Evolutionary conservation across 2,797 vertebrate species (phyloP), one percentile per base, ranked within the genome.

Genomic region (Toxotes lorentzi): DNA sequence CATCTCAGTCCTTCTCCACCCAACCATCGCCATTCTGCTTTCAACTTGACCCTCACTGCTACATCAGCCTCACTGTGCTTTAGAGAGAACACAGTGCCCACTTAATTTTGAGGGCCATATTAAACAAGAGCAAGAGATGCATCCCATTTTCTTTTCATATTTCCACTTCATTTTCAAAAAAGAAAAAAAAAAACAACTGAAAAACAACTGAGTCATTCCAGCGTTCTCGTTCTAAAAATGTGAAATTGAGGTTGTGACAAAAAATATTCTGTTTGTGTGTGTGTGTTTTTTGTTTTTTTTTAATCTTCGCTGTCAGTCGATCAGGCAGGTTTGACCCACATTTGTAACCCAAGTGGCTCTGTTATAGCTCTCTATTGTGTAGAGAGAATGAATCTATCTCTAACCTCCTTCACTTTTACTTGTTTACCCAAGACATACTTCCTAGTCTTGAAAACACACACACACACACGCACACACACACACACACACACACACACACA

Each of bases 111-210:
- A 48, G 53, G 63, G 19, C 69, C 70, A 32, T 10, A 78, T 51
- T 72, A 19, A 70, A 67, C 35, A 35, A 27, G n/a, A 21, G n/a
- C 34, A 35, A 59, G 16, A 61, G 64, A 62, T 9, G 6, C 4
- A 48, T 30, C 68, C 76, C 61, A 17, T 70, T 76, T 79, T 50
- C 56, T 72, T 71, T 80, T 65, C 21, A 79, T 81, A n/a, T 35
- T 70, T 78, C 64, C 60, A 54, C 48, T 51, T 64, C 60, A 30
- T 73, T 19, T 66, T 19, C n/a, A 12, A 19, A n/a, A 7, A 24
- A 14, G 8, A 35, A 35, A 35, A 16, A 51, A 51, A 19, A 30
- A 17, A 30, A 30, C 27, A 30, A 30, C 27, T 30, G 32, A 35
- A 23, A 19, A 72, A 30, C 48, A 57, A 48, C 47, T 40, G 32